phyloP scores from a whole-genome alignment of 2,797 vertebrate species.

The Meriones psammophilus region DNA sequence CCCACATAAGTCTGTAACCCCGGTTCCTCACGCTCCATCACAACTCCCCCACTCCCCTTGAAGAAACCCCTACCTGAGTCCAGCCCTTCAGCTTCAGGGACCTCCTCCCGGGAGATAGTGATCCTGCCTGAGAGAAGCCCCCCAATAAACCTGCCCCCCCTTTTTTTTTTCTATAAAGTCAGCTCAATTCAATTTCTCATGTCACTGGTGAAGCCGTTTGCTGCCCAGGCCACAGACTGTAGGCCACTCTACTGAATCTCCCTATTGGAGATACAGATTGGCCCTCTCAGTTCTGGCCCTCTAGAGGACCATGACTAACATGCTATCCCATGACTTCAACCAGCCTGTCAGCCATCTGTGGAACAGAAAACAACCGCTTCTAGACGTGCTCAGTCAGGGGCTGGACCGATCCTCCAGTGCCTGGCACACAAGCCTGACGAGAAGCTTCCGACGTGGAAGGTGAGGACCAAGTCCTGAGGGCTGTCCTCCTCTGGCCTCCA shows the following conservation, averaged over 20 bases:
- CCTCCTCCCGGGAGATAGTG: too few relatives aligned
- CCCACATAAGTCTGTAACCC: too few relatives aligned
- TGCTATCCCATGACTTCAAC: background rate
- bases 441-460: background rate
- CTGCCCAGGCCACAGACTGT: background rate
- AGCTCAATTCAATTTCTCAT: too few relatives aligned
- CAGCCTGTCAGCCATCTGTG: background rate
- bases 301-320: background rate
- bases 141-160: too few relatives aligned
- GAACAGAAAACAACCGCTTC: background rate
- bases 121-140: too few relatives aligned
- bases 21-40: too few relatives aligned
- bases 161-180: too few relatives aligned
- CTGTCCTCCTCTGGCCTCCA: background rate
- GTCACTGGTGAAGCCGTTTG: too few relatives aligned
- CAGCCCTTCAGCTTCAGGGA: too few relatives aligned
- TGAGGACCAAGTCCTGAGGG: background rate
- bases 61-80: too few relatives aligned
- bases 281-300: background rate
- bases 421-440: background rate
- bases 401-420: background rate
- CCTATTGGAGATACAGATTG: background rate
- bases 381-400: background rate
- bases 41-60: too few relatives aligned
- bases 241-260: background rate